Evolutionary conservation across 1,140 invertebrate species (phyloP), one percentile per base, ranked within the genome.

Genomic region (Eciton burchellii): DNA sequence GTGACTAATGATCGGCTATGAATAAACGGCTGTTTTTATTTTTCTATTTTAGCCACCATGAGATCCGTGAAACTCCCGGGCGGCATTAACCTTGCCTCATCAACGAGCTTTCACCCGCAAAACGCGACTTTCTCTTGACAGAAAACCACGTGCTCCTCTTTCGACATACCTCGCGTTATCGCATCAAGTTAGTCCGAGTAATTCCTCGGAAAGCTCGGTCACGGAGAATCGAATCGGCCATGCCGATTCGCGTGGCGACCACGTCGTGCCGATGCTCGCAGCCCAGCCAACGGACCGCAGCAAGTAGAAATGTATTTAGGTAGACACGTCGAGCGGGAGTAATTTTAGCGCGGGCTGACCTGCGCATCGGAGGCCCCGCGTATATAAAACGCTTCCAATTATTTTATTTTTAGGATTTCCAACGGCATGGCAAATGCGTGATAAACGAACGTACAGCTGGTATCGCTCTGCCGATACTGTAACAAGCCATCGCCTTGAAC

Each of bases 281-380:
- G 89, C 92, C 85, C 90, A 91, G 92, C 91, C 92, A 93, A 92
- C 73, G 24, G 68, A 72, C 86, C 88, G 77, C 86, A 89, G 70
- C 81, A 63, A 76, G 90, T 91, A 91, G 91, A 91, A 93, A 90
- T 91, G 91, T 93, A 93, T 94, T 93, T 93, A 93, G 91, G 92
- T 92, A 92, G 92, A 93, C 92, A 92, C 89, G 87, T 89, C 86
- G 91, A 91, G 91, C 90, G 77, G 68, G 82, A 84, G 85, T 93
- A 94, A 94, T 93, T 93, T 94, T 94, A 94, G 92, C 90, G 77
- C 90, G 86, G 89, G 87, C 89, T 90, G 93, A 93, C 92, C 92
- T 92, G 92, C 89, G 89, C 91, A 85, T 89, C 89, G 87, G 68
- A 89, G 84, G 35, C 35, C 35, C 76, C 76, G 87, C 89, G 84